phyloP scores from a whole-genome alignment of 1,140 invertebrate species.

The Apis laboriosa region DNA sequence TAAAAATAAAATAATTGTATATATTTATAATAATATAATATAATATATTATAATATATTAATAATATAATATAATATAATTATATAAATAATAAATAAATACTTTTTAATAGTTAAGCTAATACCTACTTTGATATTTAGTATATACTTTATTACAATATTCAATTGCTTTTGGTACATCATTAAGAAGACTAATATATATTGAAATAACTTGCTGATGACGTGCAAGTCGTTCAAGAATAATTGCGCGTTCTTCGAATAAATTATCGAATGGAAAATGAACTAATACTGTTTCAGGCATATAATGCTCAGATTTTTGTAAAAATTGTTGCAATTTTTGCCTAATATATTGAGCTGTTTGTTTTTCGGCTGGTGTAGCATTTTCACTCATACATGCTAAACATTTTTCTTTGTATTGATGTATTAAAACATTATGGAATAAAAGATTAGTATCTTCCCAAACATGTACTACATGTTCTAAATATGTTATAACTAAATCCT shows the following conservation, averaged over 20 bases:
- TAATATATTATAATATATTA: no score
- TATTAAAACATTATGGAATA: slow-evolving; percentile 95
- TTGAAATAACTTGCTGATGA: slow-evolving; percentile 94
- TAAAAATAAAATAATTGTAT: slow-evolving; percentile 41
- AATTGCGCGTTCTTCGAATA: slow-evolving; percentile 96
- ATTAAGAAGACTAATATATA: slow-evolving; percentile 92
- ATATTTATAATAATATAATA: neutral
- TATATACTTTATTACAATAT: slow-evolving; percentile 90
- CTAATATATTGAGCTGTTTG: slow-evolving; percentile 84
- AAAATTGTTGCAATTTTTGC: slow-evolving; percentile 91
- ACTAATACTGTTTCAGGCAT: slow-evolving; percentile 93
- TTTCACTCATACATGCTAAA: slow-evolving; percentile 82
- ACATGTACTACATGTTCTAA: slow-evolving; percentile 95
- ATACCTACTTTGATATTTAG: slow-evolving; percentile 73
- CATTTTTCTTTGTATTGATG: slow-evolving; percentile 90
- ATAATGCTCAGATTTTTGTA: slow-evolving; percentile 92
- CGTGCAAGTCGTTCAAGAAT: slow-evolving; percentile 93
- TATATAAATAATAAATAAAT: neutral
- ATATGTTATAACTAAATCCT: slow-evolving; percentile 93
- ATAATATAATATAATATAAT: no score
- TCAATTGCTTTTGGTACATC: slow-evolving; percentile 90
- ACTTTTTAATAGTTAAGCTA: neutral
- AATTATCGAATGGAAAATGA: slow-evolving; percentile 92
- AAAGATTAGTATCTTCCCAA: slow-evolving; percentile 92
- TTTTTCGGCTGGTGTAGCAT: slow-evolving; percentile 83